phyloP scores from a whole-genome alignment of 2,113 vertebrate species.

The zebrafish (Danio rerio) region DNA sequence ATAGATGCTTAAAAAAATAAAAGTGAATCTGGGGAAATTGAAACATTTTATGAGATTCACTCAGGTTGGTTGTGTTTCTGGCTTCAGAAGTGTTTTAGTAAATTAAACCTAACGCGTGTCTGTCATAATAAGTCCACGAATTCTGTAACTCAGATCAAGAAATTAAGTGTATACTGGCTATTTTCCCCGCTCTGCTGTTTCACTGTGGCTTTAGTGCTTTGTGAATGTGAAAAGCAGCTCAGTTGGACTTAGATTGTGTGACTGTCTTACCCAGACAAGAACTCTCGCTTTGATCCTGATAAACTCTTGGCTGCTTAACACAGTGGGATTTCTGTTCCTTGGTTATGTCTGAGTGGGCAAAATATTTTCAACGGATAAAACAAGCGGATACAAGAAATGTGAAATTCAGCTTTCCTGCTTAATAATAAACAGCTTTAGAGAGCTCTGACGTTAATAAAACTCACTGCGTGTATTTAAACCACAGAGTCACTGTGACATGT shows the following conservation, averaged over 20 bases:
- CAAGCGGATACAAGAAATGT: not conserved
- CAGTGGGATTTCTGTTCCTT: constrained; percentile 4
- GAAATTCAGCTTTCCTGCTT: not conserved
- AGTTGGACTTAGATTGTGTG: constrained; percentile 14
- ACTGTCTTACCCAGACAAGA: constrained; percentile 27
- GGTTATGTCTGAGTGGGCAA: constrained; percentile 16
- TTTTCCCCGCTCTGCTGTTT: not conserved
- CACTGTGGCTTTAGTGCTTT: constrained; percentile 6
- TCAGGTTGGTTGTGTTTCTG: not conserved
- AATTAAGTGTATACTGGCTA: not conserved
- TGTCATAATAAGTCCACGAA: not conserved
- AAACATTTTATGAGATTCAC: not conserved
- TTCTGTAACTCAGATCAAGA: not conserved
- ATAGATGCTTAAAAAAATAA: too few species aligned
- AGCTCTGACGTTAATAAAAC: not conserved
- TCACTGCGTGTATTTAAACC: constrained; percentile 7
- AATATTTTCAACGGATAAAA: not conserved
- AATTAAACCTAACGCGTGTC: not conserved
- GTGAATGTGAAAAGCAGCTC: constrained; percentile 31
- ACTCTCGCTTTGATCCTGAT: constrained; percentile 33
- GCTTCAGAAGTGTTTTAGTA: not conserved
- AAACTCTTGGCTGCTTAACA: constrained; percentile 37
- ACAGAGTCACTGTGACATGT: not conserved
- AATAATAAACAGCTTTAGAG: not conserved
- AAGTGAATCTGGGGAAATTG: too few species aligned